Evolutionary conservation across 2,888 invertebrate species (phyloP), one percentile per base, ranked within the genome.

Genomic region (Cyclophora albipunctata): DNA sequence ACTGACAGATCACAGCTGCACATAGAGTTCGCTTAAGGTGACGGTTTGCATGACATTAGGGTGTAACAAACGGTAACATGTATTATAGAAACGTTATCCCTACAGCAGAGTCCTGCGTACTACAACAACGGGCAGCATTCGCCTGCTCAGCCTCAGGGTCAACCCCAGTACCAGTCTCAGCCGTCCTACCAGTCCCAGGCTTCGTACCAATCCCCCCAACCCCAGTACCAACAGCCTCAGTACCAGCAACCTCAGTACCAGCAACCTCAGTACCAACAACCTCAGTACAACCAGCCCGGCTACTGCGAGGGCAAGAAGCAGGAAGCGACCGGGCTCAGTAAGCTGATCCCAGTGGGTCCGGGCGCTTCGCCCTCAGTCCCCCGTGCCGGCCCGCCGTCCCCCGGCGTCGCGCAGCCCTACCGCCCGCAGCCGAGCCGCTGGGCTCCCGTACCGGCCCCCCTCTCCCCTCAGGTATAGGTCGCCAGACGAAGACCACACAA

Each of bases 91-190:
- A 63, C 64, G 71, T 73, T 75, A 73, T 74, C 75, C 72, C 78
- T 61, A 74, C 76, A 87, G 84, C 88, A 82, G 73, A 81, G 70
- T 70, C 84, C 86, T 64, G 89, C 89, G 64, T 75, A 69, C 78
- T 78, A 78, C 81, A 81, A 82, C 82, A 79, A 80, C 83, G 82
- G 85, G 81, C 78, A 84, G 81, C 78, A 86, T 70, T 74, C 87
- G 67, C 71, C 73, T 71, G 71, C 69, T 53, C 69, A 70, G 47
- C 64, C 67, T 52, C 71, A 66, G 44, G 64, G 65, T 5, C 68
- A 72, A 50, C 64, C 54, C 5, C 71, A 69, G 47, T 72, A 71
- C 55, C 66, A 69, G 44, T 59, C 67, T 7, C 71, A 69, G 48
- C 58, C 65, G 35, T 73, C 71, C 51, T 67, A 69, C 61, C 69